Percentiles rank a stretch among this genome's conserved stretches.
Evolutionary conservation across 2,888 invertebrate genomes (phyloP).

Genomic region (Acleris sparsana): DNA sequence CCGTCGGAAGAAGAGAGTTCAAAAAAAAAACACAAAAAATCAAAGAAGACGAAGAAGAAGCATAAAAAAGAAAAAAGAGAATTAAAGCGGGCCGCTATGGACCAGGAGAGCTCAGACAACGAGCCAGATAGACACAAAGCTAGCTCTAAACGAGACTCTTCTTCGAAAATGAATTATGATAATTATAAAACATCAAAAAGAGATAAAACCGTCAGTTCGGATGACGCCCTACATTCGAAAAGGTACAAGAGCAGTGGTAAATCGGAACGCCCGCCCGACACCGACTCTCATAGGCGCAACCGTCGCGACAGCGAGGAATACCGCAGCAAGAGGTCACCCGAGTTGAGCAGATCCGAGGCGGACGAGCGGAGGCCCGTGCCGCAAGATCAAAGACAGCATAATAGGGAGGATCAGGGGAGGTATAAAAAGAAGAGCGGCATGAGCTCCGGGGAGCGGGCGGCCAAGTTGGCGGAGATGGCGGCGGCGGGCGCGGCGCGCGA

Average conservation of each 20-base stretch:
- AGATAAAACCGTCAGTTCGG: slow-evolving; percentile 21
- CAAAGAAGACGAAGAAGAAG: slow-evolving; percentile 46
- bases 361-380: slow-evolving; percentile 47
- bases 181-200: slow-evolving; percentile 29
- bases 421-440: slow-evolving; percentile 45
- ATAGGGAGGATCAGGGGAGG: slow-evolving; percentile 44
- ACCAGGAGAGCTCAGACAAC: slow-evolving; percentile 10
- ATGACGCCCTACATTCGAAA: slow-evolving; percentile 65
- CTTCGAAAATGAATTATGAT: slow-evolving; percentile 41
- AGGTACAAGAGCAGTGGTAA: slow-evolving; percentile 84
- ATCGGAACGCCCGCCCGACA: slow-evolving; percentile 50
- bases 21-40: slow-evolving; percentile 63
- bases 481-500: slow-evolving; percentile 89
- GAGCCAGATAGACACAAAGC: slow-evolving; percentile 29
- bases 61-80: slow-evolving; percentile 59
- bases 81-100: slow-evolving; percentile 38
- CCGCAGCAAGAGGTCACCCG: slow-evolving; percentile 28
- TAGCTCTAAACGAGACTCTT: slow-evolving; percentile 40
- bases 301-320: slow-evolving; percentile 11
- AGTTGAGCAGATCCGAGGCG: slow-evolving; percentile 50
- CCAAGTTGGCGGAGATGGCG: slow-evolving; percentile 90
- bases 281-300: neutral
- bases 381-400: slow-evolving; percentile 8
- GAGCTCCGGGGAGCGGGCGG: slow-evolving; percentile 81
- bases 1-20: slow-evolving; percentile 52